Conservation (phyloP, 2,113 vertebrate species). For the Balaeniceps rex region DNA sequence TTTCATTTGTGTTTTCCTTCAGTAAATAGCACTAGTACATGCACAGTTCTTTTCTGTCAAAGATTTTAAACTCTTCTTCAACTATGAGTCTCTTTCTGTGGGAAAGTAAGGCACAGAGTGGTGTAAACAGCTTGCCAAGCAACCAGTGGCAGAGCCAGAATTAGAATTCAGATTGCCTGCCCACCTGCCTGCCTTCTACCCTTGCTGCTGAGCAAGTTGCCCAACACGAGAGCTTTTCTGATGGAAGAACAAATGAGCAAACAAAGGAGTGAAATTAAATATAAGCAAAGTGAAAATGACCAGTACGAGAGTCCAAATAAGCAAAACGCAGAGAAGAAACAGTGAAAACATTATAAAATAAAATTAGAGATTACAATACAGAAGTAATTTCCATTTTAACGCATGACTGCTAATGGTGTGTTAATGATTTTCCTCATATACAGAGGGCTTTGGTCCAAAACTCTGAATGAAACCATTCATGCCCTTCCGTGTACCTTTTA, state of each 20-base stretch:
- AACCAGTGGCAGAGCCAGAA: conserved; percentile 14
- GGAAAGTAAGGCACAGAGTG: not conserved
- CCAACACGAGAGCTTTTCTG: not conserved
- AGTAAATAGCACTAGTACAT: not conserved
- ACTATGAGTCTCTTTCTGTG: not conserved
- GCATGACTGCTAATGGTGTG: not conserved
- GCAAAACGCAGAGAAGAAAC: not conserved
- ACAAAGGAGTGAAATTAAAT: not conserved
- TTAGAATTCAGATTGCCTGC: conserved; percentile 5
- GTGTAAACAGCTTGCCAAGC: conserved; percentile 1
- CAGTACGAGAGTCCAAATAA: not conserved
- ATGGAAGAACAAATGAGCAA: not conserved
- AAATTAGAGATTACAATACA: not conserved
- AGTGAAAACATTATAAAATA: not conserved
- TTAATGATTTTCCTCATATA: not conserved
- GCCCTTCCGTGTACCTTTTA: not conserved
- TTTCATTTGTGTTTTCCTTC: not conserved
- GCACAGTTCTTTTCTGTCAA: not conserved
- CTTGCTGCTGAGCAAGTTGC: not conserved
- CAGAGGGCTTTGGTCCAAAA: not conserved
- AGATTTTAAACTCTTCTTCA: not conserved
- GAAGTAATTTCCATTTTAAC: not conserved
- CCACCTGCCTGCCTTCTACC: not conserved
- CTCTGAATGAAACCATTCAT: conserved; percentile 9
- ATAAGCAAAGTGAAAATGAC: not conserved